phyloP scores from a whole-genome alignment of 2,113 vertebrate genomes.

The Mus musculus region DNA sequence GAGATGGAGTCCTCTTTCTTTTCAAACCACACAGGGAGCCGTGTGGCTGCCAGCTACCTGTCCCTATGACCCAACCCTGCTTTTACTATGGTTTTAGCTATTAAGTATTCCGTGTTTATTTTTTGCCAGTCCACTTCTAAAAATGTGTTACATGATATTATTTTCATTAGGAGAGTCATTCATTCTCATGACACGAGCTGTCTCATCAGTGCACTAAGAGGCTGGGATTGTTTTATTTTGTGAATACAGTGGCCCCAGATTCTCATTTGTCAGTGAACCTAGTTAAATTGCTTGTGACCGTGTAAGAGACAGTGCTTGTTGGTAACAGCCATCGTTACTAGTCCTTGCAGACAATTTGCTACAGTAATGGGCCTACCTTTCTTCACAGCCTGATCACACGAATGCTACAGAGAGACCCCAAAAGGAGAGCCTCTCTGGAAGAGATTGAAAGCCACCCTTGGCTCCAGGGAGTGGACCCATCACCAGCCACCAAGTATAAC shows the following conservation, averaged over 20 bases:
- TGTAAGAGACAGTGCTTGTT: not conserved
- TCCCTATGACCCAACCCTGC: not conserved
- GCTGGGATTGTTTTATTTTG: not conserved
- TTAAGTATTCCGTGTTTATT: not conserved
- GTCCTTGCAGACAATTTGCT: not conserved
- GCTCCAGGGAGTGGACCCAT: slow-evolving; percentile 98
- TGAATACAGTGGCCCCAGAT: too few species aligned
- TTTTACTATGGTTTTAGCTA: not conserved
- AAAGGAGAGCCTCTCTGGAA: slow-evolving; percentile 94
- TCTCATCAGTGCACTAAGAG: not conserved
- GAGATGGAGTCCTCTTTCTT: not conserved
- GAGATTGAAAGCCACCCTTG: slow-evolving; percentile 97
- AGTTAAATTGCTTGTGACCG: not conserved
- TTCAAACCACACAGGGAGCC: not conserved
- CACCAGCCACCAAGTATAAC: slow-evolving; percentile 97
- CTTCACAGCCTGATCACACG: slow-evolving; percentile 94
- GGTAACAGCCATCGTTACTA: not conserved
- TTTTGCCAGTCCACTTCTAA: not conserved
- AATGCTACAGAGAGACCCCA: slow-evolving; percentile 98
- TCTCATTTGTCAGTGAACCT: not conserved
- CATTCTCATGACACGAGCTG: not conserved
- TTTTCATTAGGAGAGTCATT: not conserved
- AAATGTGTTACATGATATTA: fast-evolving
- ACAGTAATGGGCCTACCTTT: not conserved
- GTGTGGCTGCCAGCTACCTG: not conserved